Evolutionary conservation across 2,113 vertebrate genomes (phyloP), one percentile per base, ranked within the genome.

Genomic region (Neotragus pygmaeus): DNA sequence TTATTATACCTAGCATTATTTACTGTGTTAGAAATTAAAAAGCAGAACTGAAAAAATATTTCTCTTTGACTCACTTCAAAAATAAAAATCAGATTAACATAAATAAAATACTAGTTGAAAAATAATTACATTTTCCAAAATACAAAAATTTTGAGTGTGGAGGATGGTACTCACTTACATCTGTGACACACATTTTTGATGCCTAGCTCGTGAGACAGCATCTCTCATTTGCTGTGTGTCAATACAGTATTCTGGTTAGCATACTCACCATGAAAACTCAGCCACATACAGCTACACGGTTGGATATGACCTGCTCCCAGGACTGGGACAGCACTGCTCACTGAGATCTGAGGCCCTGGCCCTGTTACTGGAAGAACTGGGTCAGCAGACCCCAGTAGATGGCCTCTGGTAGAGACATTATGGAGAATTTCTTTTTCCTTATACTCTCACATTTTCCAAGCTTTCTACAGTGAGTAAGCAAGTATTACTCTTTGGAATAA

Each of bases 251-350:
- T 27, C 51, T 7, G 1, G 33, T 2, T 83, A 75, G 36, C 43
- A 43, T 3, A 10, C 1, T 6, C 33, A 0, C 2, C 10, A 3
- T 8, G 12, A 25, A 51, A 81, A 39, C 23, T 49, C 45, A n/a
- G n/a, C 47, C 51, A 16, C 27, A 17, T 0, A 0, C 16, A 30
- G 30, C 30, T 21, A 5, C 6, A 6, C 0, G 12, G 12, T 2
- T 27, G 51, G 55, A 7, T 1, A 9, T 1, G 23, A 58, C 12
- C 14, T 1, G 2, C 27, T 43, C 12, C 5, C 62, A 51, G 84
- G 64, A 45, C 21, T 30, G 17, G 23, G 27, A 8, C 13, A 23
- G 55, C 6, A 28, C n/a, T 5, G 19, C 28, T 45, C 57, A 30
- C 9, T 5, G 27, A 12, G 51, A 19, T 3, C 83, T 6, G 10